Evolutionary conservation across 2,888 invertebrate genomes (phyloP).

Genomic region (Gordius sp.): DNA sequence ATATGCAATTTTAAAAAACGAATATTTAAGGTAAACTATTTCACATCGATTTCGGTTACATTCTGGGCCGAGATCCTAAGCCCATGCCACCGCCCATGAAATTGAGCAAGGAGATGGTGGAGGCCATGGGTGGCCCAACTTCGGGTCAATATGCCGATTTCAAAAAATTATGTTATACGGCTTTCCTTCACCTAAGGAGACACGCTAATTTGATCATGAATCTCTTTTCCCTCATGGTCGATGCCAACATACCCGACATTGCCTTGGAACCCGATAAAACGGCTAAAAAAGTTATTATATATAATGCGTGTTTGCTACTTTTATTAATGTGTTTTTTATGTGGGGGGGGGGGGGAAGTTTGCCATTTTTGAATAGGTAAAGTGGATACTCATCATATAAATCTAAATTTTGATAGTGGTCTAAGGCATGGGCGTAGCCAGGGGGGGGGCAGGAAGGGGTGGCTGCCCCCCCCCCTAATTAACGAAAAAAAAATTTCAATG

Average conservation of each 20-base stretch:
- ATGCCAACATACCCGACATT: conserved; percentile 91
- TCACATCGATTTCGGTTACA: conserved; percentile 93
- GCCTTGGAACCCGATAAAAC: conserved; percentile 94
- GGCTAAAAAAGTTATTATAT: conserved; percentile 88
- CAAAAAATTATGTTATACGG: conserved; percentile 52
- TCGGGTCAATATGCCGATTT: conserved; percentile 80
- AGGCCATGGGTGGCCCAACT: conserved; percentile 41
- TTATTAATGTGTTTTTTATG: conserved; percentile 6
- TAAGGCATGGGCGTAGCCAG: too few species aligned
- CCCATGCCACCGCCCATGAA: conserved; percentile 97
- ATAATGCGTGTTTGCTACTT: too few species aligned
- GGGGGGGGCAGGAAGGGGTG: too few species aligned
- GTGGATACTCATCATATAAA: too few species aligned
- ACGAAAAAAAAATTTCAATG: too few species aligned
- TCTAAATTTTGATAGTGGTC: too few species aligned
- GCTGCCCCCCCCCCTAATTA: too few species aligned
- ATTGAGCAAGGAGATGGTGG: conserved; percentile 92
- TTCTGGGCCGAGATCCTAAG: conserved; percentile 86
- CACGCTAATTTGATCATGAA: conserved; percentile 87
- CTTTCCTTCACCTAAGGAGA: conserved; percentile 67
- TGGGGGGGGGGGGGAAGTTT: too few species aligned
- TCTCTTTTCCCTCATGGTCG: conserved; percentile 87
- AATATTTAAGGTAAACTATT: conserved; percentile 47
- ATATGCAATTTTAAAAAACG: too few species aligned
- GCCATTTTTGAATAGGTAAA: too few species aligned